Percentiles rank a stretch among this genome's conserved stretches.
phyloP scores from a whole-genome alignment of 2,888 invertebrate genomes.

The Drosophila nigritarsus region DNA sequence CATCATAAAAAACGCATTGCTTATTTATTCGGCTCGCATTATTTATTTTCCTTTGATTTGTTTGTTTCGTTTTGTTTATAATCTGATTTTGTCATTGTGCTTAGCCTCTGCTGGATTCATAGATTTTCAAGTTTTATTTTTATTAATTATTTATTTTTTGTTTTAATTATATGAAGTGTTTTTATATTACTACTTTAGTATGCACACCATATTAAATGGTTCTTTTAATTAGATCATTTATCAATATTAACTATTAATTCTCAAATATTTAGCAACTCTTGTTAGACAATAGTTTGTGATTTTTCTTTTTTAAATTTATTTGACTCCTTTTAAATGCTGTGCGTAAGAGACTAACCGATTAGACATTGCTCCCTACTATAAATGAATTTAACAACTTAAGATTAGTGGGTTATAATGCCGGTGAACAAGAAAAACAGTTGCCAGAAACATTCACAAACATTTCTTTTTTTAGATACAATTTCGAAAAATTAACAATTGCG shows the following conservation, averaged over 20 bases:
- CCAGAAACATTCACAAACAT: background rate
- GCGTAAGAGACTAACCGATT: conserved; percentile 20
- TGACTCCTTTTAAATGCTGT: conserved; percentile 20
- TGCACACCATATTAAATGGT: conserved; percentile 30
- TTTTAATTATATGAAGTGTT: background rate
- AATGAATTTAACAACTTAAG: background rate
- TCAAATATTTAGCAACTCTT: conserved; percentile 47
- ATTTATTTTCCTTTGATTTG: conserved; percentile 27
- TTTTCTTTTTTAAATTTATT: background rate
- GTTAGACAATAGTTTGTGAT: conserved; percentile 37
- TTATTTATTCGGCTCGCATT: conserved; percentile 34
- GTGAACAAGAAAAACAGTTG: conserved; percentile 6
- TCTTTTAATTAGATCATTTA: conserved; percentile 15
- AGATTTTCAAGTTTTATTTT: conserved; percentile 13
- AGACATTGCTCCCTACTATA: conserved; percentile 31
- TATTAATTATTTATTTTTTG: background rate
- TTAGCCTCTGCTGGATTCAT: conserved; percentile 46
- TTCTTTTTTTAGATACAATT: background rate
- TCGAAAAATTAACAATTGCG: conserved; percentile 59
- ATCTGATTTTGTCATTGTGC: conserved; percentile 23
- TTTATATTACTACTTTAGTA: conserved; percentile 51
- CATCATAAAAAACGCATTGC: background rate
- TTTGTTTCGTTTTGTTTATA: conserved; percentile 13
- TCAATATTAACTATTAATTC: conserved; percentile 16
- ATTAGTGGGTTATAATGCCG: conserved; percentile 5